Base-by-base conservation (phyloP, 2,888 invertebrate species). In the Lithophane semibrunnea region DNA sequence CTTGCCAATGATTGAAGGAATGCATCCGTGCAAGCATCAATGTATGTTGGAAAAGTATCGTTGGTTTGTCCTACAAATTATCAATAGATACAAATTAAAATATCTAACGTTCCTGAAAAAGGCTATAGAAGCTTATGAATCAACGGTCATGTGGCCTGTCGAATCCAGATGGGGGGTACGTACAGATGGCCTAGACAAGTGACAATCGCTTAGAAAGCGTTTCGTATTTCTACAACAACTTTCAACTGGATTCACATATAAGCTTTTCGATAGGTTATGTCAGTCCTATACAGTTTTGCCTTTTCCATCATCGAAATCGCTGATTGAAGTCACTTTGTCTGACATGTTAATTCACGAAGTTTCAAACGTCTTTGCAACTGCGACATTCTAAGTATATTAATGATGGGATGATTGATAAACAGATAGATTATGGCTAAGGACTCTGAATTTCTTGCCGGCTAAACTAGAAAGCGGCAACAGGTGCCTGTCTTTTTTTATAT, bases 1-100 rank as follows among this genome's bases (percentile, higher is more conserved):
- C 54, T 52, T 72, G 83, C 79, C 68, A 83, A 79, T 79, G 49
- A 71, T 52, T 69, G 56, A 37, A 74, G 18, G 24, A 73, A 82
- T 77, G 58, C 60, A 68, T 60, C 37, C 29, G 44, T 72, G 67
- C n/a, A 58, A 56, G 47, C 47, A 61, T 29, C 52, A n/a, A 47
- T 60, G 12, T 82, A 42, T 72, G 9, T 73, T 42, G 9, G 29
- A 29, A 77, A 71, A 66, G 56, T n/a, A 21, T 44, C 13, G 4
- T 42, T 44, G 29, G 8, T 44, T 24, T 44, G 37, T 24, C n/a
- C 16, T 44, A n/a, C 16, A 52, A 52, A 44, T 44, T 2, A 58
- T 52, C 3, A n/a, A 44, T 49, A n/a, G 12, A 4, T 49, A 29
- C 0, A 21, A 79, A 65, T 60, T 47, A n/a, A 58, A 69, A 29